Percentiles rank a stretch among this genome's conserved stretches.
phyloP scores from a whole-genome alignment of 2,113 vertebrate genomes.

The Vanacampus margaritifer region DNA sequence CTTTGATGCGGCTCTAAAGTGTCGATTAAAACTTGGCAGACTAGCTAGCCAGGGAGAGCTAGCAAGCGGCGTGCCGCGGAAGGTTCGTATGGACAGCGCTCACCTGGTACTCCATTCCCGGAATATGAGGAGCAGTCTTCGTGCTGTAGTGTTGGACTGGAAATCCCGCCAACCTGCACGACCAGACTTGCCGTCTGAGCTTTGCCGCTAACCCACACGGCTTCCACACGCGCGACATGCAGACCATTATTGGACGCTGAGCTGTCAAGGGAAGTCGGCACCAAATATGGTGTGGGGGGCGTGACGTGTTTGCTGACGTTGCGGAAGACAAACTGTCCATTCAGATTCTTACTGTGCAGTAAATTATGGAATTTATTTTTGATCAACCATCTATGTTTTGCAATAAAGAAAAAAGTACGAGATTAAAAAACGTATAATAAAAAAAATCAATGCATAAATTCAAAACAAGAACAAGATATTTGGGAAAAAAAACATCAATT shows the following conservation, averaged over 20 bases:
- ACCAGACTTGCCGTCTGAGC: conserved; percentile 24
- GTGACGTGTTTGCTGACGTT: neutral
- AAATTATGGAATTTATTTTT: neutral
- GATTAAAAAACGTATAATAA: neutral
- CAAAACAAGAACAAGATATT: too few species aligned
- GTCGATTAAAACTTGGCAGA: neutral
- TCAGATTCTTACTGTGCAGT: too few species aligned
- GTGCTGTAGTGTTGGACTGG: conserved; percentile 55
- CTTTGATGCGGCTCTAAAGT: neutral
- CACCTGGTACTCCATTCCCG: conserved; percentile 89
- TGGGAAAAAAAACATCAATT: too few species aligned
- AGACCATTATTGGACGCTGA: conserved; percentile 40
- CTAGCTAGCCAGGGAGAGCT: conserved; percentile 44
- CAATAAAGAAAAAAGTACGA: neutral
- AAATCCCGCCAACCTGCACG: conserved; percentile 7
- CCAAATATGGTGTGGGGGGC: conserved; percentile 6
- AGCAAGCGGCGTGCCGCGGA: neutral
- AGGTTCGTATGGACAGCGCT: rapidly evolving
- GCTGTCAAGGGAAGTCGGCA: conserved; percentile 3
- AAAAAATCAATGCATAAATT: too few species aligned
- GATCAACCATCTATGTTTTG: too few species aligned
- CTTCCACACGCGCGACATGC: conserved; percentile 33
- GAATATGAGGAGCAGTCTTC: conserved; percentile 68
- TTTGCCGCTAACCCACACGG: conserved; percentile 27
- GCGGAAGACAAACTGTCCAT: neutral